Evolutionary conservation across 2,113 vertebrate species (phyloP).

Genomic region (Podiceps cristatus): DNA sequence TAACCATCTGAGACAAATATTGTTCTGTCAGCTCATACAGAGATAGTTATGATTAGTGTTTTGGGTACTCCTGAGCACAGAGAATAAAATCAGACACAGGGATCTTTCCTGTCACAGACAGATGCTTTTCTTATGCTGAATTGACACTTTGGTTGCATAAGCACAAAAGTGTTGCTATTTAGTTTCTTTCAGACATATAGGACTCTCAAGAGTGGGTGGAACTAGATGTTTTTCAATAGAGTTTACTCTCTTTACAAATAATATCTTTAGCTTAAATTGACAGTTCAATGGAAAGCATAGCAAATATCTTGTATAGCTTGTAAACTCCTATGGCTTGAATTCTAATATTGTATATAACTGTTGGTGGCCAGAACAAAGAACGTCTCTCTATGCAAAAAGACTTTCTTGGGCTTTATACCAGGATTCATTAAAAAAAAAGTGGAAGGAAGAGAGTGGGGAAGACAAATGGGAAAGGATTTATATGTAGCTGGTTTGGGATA

Average conservation of each 20-base stretch:
- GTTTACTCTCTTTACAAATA: neutral
- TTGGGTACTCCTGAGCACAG: neutral
- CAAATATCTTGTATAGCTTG: neutral
- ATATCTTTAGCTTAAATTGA: neutral
- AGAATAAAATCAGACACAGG: neutral
- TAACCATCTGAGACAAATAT: neutral
- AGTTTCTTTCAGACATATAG: neutral
- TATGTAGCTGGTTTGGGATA: fast-evolving
- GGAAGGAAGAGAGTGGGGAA: too few relatives aligned
- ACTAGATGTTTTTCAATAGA: neutral
- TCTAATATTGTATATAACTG: neutral
- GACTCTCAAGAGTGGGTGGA: neutral
- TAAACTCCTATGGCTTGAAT: neutral
- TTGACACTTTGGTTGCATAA: neutral
- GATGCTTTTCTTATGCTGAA: neutral
- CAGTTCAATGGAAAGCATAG: neutral
- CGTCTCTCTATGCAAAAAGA: neutral
- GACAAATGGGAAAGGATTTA: fast-evolving
- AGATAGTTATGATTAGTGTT: neutral
- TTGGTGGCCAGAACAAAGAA: neutral
- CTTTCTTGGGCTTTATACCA: neutral
- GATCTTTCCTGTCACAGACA: neutral
- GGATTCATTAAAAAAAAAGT: fast-evolving
- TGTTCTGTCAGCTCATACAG: neutral
- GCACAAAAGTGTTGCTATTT: neutral